These are phyloP conservation scores for Lasioglossum baleicum DNA, from an alignment of 1,140 invertebrate species.

Conservation along the genomic window DNA sequence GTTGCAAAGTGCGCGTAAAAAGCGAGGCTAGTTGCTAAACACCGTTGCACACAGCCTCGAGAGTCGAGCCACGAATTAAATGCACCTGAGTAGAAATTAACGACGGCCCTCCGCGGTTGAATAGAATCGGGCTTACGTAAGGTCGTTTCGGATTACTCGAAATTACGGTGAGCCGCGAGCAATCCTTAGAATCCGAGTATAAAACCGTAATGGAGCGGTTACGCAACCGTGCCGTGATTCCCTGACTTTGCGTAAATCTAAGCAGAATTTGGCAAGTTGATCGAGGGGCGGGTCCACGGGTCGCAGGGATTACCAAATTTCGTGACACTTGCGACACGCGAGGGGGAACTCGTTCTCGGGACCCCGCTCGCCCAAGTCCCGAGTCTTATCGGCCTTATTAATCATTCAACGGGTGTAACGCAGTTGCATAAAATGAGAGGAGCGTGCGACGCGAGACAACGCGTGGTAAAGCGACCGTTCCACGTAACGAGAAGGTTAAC, in stretches of 20 bases:
- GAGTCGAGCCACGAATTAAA: no score
- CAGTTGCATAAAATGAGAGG: conserved; percentile 43
- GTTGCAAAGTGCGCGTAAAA: no score
- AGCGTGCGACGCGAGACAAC: conserved; percentile 22
- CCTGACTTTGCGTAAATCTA: not conserved
- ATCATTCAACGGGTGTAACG: conserved; percentile 42
- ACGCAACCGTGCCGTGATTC: not conserved
- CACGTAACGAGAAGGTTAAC: conserved; percentile 44
- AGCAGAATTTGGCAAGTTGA: not conserved
- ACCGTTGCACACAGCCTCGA: no score
- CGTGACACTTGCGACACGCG: conserved; percentile 4
- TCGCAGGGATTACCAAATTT: not conserved
- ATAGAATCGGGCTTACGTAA: no score
- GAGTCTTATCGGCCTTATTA: conserved; percentile 33
- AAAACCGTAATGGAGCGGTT: not conserved
- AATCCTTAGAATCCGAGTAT: not conserved
- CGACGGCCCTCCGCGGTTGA: no score
- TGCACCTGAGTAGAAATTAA: no score
- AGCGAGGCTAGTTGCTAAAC: no score
- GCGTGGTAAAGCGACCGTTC: not conserved
- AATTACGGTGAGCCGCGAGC: no score
- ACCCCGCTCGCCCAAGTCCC: not conserved
- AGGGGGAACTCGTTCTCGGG: not conserved
- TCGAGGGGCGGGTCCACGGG: not conserved
- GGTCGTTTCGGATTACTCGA: no score